Evolutionary conservation across 2,113 vertebrate genomes (phyloP).

Genomic region (cattle (Bos taurus)): ARS-UCD2.0 NC_037338.1:76764501-76765000

Average conservation of each 20-base stretch:
- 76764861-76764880: not conserved
- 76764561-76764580: not conserved
- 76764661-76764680: not conserved
- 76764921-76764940: not conserved
- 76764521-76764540: not conserved
- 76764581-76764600: not conserved
- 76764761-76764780: not conserved
- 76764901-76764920: not conserved
- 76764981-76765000: not conserved
- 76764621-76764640: not conserved
- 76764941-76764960: not conserved
- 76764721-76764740: not conserved
- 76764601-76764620: not conserved
- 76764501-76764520: not conserved
- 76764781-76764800: rapidly evolving
- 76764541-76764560: not conserved
- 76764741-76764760: not conserved
- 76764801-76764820: not conserved
- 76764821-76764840: not conserved
- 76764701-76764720: not conserved
- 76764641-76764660: not conserved
- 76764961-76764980: not conserved
- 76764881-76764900: not conserved
- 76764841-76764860: not conserved
- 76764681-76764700: not conserved